phyloP scores from a whole-genome alignment of 2,888 invertebrate species.

The Ophioninae sp. region DNA sequence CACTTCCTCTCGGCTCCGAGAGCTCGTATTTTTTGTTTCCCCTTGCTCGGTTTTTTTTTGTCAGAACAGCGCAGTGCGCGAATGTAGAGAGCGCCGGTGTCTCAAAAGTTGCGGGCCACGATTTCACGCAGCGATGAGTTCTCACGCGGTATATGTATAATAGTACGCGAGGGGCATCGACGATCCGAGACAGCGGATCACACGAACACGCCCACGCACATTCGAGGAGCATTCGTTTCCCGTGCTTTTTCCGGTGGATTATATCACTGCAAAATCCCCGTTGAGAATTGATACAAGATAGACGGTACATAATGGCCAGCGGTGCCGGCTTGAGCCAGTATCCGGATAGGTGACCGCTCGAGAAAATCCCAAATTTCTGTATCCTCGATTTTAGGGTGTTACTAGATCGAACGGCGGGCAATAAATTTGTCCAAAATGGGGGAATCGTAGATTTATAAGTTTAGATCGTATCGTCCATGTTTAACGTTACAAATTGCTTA shows the following conservation, averaged over 20 bases:
- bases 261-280: neutral
- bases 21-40: conserved; percentile 10
- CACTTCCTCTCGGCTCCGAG: conserved; percentile 41
- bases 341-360: neutral
- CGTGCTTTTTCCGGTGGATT: neutral
- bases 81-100: conserved; percentile 40
- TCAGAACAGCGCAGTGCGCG: neutral
- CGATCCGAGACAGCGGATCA: neutral
- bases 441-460: too few relatives aligned
- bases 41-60: conserved; percentile 5
- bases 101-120: conserved; percentile 39
- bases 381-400: neutral
- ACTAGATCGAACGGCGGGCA: too few relatives aligned
- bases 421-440: too few relatives aligned
- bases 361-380: neutral
- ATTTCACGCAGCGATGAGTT: conserved; percentile 54
- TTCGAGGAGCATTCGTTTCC: neutral
- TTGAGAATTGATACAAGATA: neutral
- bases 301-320: neutral
- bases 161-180: neutral
- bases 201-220: neutral
- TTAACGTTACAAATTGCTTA: too few relatives aligned
- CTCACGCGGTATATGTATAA: neutral
- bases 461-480: too few relatives aligned
- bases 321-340: neutral